phyloP scores from a whole-genome alignment of 2,113 vertebrate genomes.

The Corapipo altera region DNA sequence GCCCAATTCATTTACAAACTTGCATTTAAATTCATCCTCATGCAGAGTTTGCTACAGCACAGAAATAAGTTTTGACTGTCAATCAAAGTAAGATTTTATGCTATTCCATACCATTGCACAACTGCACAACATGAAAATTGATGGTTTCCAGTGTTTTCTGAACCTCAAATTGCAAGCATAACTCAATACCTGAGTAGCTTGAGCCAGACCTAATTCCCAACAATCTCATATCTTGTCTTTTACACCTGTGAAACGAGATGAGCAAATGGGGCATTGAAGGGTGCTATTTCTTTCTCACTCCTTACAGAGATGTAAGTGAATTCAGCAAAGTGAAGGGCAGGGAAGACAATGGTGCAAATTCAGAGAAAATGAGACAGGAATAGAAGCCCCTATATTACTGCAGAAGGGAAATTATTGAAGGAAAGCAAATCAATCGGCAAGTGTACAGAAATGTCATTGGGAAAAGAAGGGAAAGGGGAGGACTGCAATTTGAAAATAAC shows the following conservation, averaged over 20 bases:
- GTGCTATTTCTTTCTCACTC: background rate
- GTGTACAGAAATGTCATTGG: background rate
- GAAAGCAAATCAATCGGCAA: background rate
- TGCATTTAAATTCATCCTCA: background rate
- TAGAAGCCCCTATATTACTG: background rate
- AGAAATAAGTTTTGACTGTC: background rate
- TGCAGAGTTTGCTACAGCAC: background rate
- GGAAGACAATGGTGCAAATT: background rate
- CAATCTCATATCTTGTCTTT: background rate
- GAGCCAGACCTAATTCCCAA: background rate
- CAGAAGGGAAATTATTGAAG: background rate
- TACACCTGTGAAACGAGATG: background rate
- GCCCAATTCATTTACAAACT: background rate
- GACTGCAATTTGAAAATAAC: background rate
- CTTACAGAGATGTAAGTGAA: slow-evolving; percentile 18
- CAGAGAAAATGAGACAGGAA: background rate
- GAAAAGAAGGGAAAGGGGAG: background rate
- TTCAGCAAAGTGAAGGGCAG: background rate
- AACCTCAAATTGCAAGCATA: background rate
- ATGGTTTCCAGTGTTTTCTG: background rate
- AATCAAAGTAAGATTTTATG: background rate
- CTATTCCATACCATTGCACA: background rate
- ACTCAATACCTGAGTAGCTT: background rate
- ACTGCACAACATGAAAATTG: background rate
- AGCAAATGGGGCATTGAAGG: background rate